Base-by-base conservation (phyloP, 2,113 vertebrate genomes). In the Muscicapa adusta region DNA sequence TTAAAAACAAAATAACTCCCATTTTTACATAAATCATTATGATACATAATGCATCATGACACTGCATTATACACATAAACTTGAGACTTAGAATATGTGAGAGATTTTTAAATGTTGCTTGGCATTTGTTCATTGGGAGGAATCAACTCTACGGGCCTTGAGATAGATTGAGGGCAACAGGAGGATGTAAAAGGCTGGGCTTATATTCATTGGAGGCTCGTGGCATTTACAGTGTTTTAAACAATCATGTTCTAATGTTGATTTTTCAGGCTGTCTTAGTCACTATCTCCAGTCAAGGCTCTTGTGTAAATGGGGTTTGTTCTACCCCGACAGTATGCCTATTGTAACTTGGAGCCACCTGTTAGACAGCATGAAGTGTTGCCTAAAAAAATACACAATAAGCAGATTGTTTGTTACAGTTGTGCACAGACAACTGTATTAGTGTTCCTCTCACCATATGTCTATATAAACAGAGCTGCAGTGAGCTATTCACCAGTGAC, bases 361-460 rank as follows among this genome's bases (percentile, higher is more conserved):
- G 97, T 97, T 96, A 86, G 92, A 47, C 84, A 89, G 88, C 58
- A 80, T 94, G 84, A 94, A 96, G 96, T 96, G 96, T 85, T 79
- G 94, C 94, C 95, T 88, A 91, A 79, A 89, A 89, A 87, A 94
- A 92, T 94, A 79, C 83, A 98, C 96, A 97, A 95, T 96, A 70
- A 72, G 95, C 96, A 95, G 95, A 96, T 95, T 98, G 97, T 97
- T 86, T 93, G 91, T 95, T 96, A 88, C 96, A 97, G 93, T 96
- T 98, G 97, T 96, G 92, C 95, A 92, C 47, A 88, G 97, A 97
- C 97, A 98, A 96, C 96, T 97, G 97, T 92, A 92, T 95, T 85
- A 81, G 95, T 96, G 89, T 96, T 97, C 89, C 84, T 97, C 40
- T 16, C 10, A 43, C 97, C 96, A 94, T 93, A 96, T 92, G 96